Evolutionary conservation across 2,888 invertebrate genomes (phyloP).

Genomic region (Laspeyria flexula): DNA sequence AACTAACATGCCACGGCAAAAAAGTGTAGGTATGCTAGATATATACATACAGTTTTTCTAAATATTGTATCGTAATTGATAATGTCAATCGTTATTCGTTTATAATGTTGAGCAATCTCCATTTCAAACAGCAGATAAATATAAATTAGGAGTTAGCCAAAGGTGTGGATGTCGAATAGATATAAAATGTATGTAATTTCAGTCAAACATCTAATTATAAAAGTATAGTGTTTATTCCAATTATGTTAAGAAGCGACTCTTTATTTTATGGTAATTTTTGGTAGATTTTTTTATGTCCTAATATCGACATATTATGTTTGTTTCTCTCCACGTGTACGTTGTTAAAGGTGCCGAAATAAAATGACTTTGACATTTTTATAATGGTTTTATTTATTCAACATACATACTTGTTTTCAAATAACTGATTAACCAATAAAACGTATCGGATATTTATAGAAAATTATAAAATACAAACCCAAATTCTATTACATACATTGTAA

Average conservation of each 20-base stretch:
- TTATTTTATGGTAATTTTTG: slow-evolving; percentile 29
- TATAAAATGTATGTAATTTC: slow-evolving; percentile 29
- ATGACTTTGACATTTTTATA: slow-evolving; percentile 50
- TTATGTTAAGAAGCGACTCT: slow-evolving; percentile 35
- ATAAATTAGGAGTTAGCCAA: slow-evolving; percentile 31
- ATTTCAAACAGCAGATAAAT: no score
- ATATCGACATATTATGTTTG: slow-evolving; percentile 16
- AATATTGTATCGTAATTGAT: no score
- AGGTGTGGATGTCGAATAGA: slow-evolving; percentile 31
- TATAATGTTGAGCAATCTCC: no score
- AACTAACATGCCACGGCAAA: no score
- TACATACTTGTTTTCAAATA: slow-evolving; percentile 48
- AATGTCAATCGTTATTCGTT: no score
- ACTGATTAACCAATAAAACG: slow-evolving; percentile 25
- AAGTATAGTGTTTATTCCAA: slow-evolving; percentile 32
- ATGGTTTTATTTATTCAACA: slow-evolving; percentile 75
- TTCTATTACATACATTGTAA: not conserved
- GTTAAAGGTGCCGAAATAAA: slow-evolving; percentile 52
- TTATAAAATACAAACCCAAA: not conserved
- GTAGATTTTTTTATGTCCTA: slow-evolving; percentile 18
- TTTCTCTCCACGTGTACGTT: slow-evolving; percentile 33
- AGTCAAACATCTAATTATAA: slow-evolving; percentile 35
- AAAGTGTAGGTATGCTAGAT: no score
- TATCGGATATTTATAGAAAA: not conserved
- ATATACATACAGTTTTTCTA: no score